Base-by-base conservation (phyloP, 2,888 invertebrate genomes). In the Drosophila recens region DNA sequence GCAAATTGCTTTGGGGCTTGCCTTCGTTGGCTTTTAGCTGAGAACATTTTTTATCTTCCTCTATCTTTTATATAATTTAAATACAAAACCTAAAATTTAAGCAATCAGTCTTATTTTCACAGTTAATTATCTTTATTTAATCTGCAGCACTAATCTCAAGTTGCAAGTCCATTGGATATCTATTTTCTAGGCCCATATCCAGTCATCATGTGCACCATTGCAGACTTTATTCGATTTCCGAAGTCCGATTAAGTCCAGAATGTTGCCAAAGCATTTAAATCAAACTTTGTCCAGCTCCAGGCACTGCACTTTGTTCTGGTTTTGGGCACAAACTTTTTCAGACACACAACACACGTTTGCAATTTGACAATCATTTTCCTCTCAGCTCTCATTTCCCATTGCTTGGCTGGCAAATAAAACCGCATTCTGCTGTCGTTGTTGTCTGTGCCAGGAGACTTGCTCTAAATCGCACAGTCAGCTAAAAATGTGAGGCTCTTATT, bases 211-310 rank as follows among this genome's bases (percentile, higher is more conserved):
- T 40, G 23, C 27, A 10, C 4, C 17, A 10, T 11, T 34, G 17
- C n/a, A n/a, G n/a, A n/a, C n/a, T n/a, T n/a, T n/a, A n/a, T n/a
- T n/a, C n/a, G n/a, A n/a, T n/a, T n/a, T n/a, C n/a, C n/a, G n/a
- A n/a, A n/a, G n/a, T n/a, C n/a, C n/a, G n/a, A n/a, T n/a, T n/a
- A n/a, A n/a, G n/a, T 17, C 17, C 11, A 2, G 23, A 17, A 30
- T 56, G 34, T 8, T 40, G 20, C 15, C 17, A 33, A 38, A 53
- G 51, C 57, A 51, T 71, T 75, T 71, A 72, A 69, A 76, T 87
- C 54, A 73, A 72, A 72, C 70, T 67, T 54, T 36, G 40, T 40
- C 34, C 8, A 23, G 34, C 17, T 40, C 4, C 63, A 17, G 36
- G 38, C 36, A 20, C 30, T 20, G 20, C 42, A 63, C 45, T 58